A percentile compares a stretch with the other conserved stretches of the same genome.
phyloP scores from a whole-genome alignment of 2,113 vertebrate species.

The Chitala chitala region DNA sequence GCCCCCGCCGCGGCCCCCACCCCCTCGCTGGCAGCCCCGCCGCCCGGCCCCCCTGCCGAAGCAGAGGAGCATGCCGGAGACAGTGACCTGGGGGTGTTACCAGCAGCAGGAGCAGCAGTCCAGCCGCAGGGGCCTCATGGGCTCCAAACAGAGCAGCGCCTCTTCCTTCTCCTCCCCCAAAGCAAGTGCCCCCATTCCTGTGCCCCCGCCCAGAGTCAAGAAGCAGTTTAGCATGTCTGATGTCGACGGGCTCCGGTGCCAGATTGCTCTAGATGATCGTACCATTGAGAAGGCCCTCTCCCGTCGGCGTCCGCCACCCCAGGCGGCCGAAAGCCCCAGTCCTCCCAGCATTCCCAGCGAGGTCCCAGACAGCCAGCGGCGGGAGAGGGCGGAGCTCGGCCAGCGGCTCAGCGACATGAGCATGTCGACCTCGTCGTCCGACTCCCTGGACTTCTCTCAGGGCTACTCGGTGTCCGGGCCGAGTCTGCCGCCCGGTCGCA shows the following conservation, averaged over 20 bases:
- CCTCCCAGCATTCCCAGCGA: neutral
- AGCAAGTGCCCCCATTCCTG: slow-evolving; percentile 60
- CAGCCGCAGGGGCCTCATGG: slow-evolving; percentile 35
- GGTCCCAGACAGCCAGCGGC: slow-evolving; percentile 57
- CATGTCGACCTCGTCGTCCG: slow-evolving; percentile 87
- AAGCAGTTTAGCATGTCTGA: slow-evolving; percentile 70
- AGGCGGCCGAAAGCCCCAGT: slow-evolving; percentile 16
- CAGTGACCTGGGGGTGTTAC: slow-evolving; percentile 44
- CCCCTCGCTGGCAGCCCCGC: slow-evolving; percentile 66
- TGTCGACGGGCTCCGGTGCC: slow-evolving; percentile 59
- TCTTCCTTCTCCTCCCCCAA: slow-evolving; percentile 39
- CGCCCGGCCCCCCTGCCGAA: slow-evolving; percentile 65
- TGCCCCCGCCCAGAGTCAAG: slow-evolving; percentile 70
- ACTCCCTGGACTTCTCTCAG: slow-evolving; percentile 79
- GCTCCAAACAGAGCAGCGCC: slow-evolving; percentile 40
- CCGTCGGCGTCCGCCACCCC: slow-evolving; percentile 46
- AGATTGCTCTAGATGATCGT: slow-evolving; percentile 61
- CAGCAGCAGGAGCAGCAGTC: slow-evolving; percentile 22
- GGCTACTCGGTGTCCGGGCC: slow-evolving; percentile 69
- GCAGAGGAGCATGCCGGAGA: slow-evolving; percentile 68
- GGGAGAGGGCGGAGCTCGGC: slow-evolving; percentile 64
- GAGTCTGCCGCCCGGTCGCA: slow-evolving; percentile 53
- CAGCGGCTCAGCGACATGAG: slow-evolving; percentile 87
- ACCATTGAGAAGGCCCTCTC: slow-evolving; percentile 58
- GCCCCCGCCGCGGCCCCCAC: slow-evolving; percentile 63